phyloP scores from a whole-genome alignment of 1,140 invertebrate genomes.

The Sminthurinus signatus region DNA sequence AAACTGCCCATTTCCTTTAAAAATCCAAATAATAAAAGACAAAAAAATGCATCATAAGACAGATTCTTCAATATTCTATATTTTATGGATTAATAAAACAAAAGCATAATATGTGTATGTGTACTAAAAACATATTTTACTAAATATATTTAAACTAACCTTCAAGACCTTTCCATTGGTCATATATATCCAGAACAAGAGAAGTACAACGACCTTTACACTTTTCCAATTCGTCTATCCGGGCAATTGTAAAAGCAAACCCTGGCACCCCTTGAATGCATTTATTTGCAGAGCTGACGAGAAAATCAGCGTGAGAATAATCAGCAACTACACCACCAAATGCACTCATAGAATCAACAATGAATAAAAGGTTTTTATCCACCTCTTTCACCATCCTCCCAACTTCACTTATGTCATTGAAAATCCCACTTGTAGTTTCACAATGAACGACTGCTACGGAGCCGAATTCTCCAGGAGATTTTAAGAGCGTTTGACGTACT shows the following conservation, averaged over 20 bases:
- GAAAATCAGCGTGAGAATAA: conserved; percentile 46
- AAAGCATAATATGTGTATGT: too few relatives aligned
- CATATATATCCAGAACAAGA: conserved; percentile 48
- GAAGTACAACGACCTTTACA: conserved; percentile 47
- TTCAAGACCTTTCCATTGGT: conserved; percentile 49
- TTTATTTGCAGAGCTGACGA: conserved; percentile 53
- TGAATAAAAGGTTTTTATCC: conserved; percentile 44
- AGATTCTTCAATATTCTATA: too few relatives aligned
- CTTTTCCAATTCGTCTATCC: conserved; percentile 43
- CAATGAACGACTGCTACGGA: conserved; percentile 49
- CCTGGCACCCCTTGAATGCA: conserved; percentile 53
- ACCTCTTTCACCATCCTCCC: conserved; percentile 45
- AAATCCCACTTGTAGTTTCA: conserved; percentile 50
- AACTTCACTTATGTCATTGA: conserved; percentile 49
- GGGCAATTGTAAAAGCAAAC: conserved; percentile 50
- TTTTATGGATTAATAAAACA: too few relatives aligned
- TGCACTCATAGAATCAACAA: conserved; percentile 54
- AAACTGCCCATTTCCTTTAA: conserved; percentile 49
- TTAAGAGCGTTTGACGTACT: conserved; percentile 42
- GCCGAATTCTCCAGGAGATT: conserved; percentile 39
- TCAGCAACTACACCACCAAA: conserved; percentile 51
- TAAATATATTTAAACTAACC: too few relatives aligned
- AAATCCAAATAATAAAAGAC: too few relatives aligned
- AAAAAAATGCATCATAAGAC: too few relatives aligned
- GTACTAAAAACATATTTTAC: too few relatives aligned